These are phyloP conservation scores for Nicator chloris DNA, from an alignment of 2,113 vertebrate species.

Conservation along the genomic window DNA sequence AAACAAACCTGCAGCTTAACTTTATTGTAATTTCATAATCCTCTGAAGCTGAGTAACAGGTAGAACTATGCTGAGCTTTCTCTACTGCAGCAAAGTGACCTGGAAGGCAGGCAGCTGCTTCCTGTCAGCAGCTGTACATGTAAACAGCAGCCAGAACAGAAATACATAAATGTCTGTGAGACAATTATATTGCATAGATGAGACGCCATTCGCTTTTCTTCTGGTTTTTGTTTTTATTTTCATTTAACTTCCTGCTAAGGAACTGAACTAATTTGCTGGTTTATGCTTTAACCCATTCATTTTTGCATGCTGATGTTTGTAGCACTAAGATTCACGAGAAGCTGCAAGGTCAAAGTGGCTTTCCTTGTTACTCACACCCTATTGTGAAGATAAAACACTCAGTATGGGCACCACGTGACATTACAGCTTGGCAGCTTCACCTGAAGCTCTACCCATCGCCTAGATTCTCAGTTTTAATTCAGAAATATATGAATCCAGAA, in stretches of 20 bases:
- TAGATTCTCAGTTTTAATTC: neutral
- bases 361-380: neutral
- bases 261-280: neutral
- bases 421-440: neutral
- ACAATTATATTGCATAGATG: neutral
- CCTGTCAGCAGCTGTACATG: neutral
- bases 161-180: neutral
- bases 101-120: neutral
- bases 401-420: neutral
- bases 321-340: neutral
- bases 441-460: neutral
- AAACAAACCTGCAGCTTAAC: neutral
- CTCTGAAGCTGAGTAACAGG: neutral
- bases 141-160: neutral
- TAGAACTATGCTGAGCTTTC: neutral
- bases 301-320: neutral
- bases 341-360: neutral
- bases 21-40: neutral
- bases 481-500: neutral
- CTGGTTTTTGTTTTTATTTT: too few species aligned
- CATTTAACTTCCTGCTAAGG: neutral
- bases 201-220: neutral
- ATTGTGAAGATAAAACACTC: neutral
- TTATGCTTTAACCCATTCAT: neutral
- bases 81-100: neutral